Evolutionary conservation across 1,140 invertebrate genomes (phyloP).

Genomic region (Helicoverpa zea): DNA sequence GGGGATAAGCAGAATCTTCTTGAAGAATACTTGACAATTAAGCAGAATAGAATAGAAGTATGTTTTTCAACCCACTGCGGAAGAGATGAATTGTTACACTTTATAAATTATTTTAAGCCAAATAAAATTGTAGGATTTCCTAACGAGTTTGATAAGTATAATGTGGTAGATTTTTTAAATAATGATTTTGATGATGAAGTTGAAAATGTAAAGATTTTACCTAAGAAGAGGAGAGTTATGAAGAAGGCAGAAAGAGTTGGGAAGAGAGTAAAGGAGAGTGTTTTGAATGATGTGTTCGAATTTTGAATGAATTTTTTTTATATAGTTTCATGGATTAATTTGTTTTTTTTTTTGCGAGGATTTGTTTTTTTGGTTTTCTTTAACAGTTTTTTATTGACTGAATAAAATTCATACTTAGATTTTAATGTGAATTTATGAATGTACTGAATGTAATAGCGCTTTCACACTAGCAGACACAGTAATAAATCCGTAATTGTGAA

Average conservation of each 20-base stretch:
- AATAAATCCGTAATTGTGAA: no score
- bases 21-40: slow-evolving; percentile 17
- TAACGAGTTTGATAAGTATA: background rate
- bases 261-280: background rate
- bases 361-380: no score
- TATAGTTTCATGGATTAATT: background rate
- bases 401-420: no score
- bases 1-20: slow-evolving; percentile 50
- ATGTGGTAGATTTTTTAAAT: background rate
- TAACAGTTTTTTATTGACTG: no score
- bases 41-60: slow-evolving; percentile 74
- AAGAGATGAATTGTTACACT: slow-evolving; percentile 70
- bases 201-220: background rate
- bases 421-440: no score
- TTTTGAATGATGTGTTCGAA: background rate
- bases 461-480: no score
- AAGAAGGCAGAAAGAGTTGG: background rate
- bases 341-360: no score
- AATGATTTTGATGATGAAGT: background rate
- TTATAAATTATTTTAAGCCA: slow-evolving; percentile 68
- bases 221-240: background rate
- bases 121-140: slow-evolving; percentile 64
- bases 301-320: background rate
- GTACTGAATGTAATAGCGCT: no score
- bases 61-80: slow-evolving; percentile 90